phyloP scores from a whole-genome alignment of 1,140 invertebrate genomes.

The Sinonovacula constricta region DNA sequence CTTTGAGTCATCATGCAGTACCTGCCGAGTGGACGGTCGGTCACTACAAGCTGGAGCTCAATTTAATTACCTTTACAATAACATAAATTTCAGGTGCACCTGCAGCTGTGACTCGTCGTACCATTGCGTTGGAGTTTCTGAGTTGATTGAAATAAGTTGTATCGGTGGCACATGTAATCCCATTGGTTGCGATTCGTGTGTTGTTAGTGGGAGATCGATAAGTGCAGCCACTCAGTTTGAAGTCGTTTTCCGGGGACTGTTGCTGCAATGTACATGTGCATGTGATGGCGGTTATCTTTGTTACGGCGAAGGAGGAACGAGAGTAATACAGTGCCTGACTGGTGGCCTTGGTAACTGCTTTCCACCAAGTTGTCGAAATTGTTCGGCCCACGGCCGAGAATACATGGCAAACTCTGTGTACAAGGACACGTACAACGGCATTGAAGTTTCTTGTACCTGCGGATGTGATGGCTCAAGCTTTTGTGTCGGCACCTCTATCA shows the following conservation, averaged over 20 bases:
- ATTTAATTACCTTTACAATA: slow-evolving; percentile 24
- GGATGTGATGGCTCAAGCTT: slow-evolving; percentile 38
- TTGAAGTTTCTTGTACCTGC: slow-evolving; percentile 26
- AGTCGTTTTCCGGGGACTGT: slow-evolving; percentile 17
- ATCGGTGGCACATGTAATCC: slow-evolving; percentile 31
- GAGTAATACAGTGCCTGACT: slow-evolving; percentile 13
- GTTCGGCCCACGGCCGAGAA: slow-evolving; percentile 8
- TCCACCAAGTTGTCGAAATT: background rate
- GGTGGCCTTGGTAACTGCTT: slow-evolving; percentile 42
- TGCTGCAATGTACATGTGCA: slow-evolving; percentile 27
- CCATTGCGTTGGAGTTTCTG: slow-evolving; percentile 29
- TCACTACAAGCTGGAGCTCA: background rate
- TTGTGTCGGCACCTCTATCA: slow-evolving; percentile 5
- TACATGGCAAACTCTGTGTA: background rate
- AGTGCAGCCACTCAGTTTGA: slow-evolving; percentile 23
- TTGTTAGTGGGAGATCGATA: slow-evolving; percentile 3
- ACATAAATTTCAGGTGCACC: slow-evolving; percentile 30
- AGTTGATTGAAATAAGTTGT: slow-evolving; percentile 37
- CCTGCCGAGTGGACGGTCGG: slow-evolving; percentile 18
- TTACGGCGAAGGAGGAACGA: slow-evolving; percentile 3
- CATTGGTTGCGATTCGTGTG: slow-evolving; percentile 28
- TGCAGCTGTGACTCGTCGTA: slow-evolving; percentile 40
- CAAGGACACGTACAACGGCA: background rate
- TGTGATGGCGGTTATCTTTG: slow-evolving; percentile 38
- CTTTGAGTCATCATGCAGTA: slow-evolving; percentile 5